A percentile compares a stretch with the other conserved stretches of the same genome.
phyloP scores from a whole-genome alignment of 37 sponge, comb jelly and placozoan species.

The Ianthella basta region DNA sequence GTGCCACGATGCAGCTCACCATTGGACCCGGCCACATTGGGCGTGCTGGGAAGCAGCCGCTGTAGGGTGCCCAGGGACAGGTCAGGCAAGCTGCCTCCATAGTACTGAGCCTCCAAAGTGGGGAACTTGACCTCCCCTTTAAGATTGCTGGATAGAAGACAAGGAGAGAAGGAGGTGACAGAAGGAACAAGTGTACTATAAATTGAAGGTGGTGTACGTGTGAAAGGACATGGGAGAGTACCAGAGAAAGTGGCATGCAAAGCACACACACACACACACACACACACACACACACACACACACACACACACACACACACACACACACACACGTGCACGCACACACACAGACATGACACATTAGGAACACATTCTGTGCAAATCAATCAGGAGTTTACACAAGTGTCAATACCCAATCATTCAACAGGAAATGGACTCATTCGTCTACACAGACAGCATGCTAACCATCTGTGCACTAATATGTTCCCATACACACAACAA shows the following conservation, averaged over 20 bases:
- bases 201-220: background rate
- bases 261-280: background rate
- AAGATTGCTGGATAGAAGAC: conserved; percentile 50
- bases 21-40: conserved; percentile 4
- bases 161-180: background rate
- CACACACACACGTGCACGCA: background rate
- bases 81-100: conserved; percentile 85
- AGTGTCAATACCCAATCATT: no score
- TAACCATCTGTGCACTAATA: no score
- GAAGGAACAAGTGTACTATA: no score
- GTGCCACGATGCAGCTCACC: background rate
- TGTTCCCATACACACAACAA: no score
- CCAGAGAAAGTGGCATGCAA: no score
- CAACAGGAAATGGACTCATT: no score
- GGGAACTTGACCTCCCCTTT: conserved; percentile 72
- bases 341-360: no score
- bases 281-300: background rate
- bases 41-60: conserved; percentile 73
- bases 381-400: no score
- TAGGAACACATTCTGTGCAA: no score
- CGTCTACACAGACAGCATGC: no score
- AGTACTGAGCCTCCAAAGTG: conserved; percentile 78
- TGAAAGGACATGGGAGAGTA: no score
- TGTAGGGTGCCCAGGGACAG: conserved; percentile 78
- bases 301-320: background rate